Base-by-base conservation (phyloP, 2,113 vertebrate species). In the Nycticorax nycticorax region DNA sequence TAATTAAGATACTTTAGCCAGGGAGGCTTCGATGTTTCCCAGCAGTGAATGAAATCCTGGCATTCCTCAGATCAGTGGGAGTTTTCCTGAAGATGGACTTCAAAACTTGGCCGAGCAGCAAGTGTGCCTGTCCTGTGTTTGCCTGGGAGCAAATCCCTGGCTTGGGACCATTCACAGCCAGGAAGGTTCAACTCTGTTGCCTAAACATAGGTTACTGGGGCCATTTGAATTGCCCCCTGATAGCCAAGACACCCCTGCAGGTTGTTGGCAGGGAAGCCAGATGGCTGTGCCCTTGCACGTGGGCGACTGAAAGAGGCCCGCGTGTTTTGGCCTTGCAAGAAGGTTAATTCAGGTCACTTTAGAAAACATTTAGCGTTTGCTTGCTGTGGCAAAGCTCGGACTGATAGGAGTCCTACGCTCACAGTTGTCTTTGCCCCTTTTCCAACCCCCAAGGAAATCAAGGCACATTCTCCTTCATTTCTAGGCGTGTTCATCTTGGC, bases 1-100 rank as follows among this genome's bases (percentile, higher is more conserved):
- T 76, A 83, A 90, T 96, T 83, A 93, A 93, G 85, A n/a, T 82
- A 66, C 63, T 92, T 90, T 5, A 92, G 68, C 47, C 21, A 33
- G n/a, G 33, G 37, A 9, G 2, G 89, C 88, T 89, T 94, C 67
- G 41, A 59, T 4, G 1, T 95, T 95, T 95, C 88, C 79, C 39
- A 63, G 60, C 85, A 80, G 68, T 47, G 72, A 69, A 78, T 35
- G 39, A 91, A 82, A 96, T 35, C 45, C 85, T 50, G 69, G 41
- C n/a, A 1, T 91, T 75, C 66, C 53, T 93, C 41, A 39, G 18
- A 50, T 63, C 45, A 66, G 27, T 33, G 56, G 82, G 64, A 88
- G 88, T 84, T 87, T 92, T 92, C 35, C 68, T 63, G 56, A 74
- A 43, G 41, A 80, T 3, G 55, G 75, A 30, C 85, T 94, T 90